Evolutionary conservation across 2,797 vertebrate species (phyloP), one percentile per base, ranked within the genome.

Genomic region (Ctenochaetus hawaiiensis): DNA sequence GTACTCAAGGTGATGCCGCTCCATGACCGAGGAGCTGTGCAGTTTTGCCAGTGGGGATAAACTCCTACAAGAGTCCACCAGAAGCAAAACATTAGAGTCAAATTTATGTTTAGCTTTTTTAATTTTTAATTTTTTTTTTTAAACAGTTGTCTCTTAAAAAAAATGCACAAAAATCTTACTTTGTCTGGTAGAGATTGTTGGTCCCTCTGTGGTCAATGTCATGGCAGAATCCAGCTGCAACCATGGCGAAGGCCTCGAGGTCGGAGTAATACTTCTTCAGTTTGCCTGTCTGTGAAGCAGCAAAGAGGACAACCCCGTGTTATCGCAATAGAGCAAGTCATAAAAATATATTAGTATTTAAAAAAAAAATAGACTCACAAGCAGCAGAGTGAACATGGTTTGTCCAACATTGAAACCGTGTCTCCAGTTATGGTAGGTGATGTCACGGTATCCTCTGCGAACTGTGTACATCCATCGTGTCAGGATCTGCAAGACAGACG

Each of bases 161-260:
- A 39, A 1, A n/a, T 18, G 4, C 3, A 1, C 4, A 54, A 12
- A 52, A 30, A 9, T 39, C 81, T 17, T 41, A 92, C 97, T 99
- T 99, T 91, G 98, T 97, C 93, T 99, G 98, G 87, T 97, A 99
- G 87, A 99, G 94, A 77, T 99, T 98, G 90, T 98, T 99, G 87
- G 98, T 99, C 67, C 98, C 97, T 92, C 98, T 95, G 91, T 99
- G 97, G 91, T 99, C 98, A 57, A 98, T 99, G 78, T 99, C 98
- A 16, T 97, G 98, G 90, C 97, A 99, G 92, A 99, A 99, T 67
- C 96, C 97, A 68, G 98, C 97, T 41, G 97, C 95, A 1, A 99
- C 96, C 97, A 99, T 97, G 63, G 97, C 97, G 75, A 99, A 98
- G 85, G 96, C 96, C 86, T 99, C 97, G 2, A 99, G 95, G 71